A percentile compares a stretch with the other conserved stretches of the same genome.
These are phyloP conservation scores for Polymixis flavicincta DNA, from an alignment of 2,888 invertebrate genomes.

Conservation along the genomic window DNA sequence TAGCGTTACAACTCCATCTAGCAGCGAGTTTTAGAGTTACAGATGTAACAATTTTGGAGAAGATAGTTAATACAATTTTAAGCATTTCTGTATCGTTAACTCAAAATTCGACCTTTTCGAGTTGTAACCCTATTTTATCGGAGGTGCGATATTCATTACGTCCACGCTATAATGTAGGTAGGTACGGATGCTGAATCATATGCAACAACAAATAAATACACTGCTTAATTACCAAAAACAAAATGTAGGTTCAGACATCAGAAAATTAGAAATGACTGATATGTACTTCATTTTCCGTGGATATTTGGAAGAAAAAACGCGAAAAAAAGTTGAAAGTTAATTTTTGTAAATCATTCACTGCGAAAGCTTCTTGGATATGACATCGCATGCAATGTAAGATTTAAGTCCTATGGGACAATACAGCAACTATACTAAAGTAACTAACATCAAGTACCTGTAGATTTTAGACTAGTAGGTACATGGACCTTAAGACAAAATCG, in stretches of 20 bases:
- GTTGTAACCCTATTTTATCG: too few relatives aligned
- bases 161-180: constrained; percentile 71
- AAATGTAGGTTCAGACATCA: constrained; percentile 49
- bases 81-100: too few relatives aligned
- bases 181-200: constrained; percentile 54
- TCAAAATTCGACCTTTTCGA: too few relatives aligned
- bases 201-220: constrained; percentile 60
- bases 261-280: constrained; percentile 76
- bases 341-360: constrained; percentile 38
- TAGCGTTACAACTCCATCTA: too few relatives aligned
- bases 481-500: constrained; percentile 79
- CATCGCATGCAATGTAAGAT: constrained; percentile 74
- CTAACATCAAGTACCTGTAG: constrained; percentile 87
- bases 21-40: too few relatives aligned
- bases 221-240: constrained; percentile 38
- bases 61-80: too few relatives aligned
- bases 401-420: constrained; percentile 75
- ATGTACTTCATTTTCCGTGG: constrained; percentile 77
- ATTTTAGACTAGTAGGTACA: constrained; percentile 77
- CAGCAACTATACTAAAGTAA: constrained; percentile 80
- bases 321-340: constrained; percentile 21
- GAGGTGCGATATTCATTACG: constrained; percentile 73
- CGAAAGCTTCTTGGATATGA: constrained; percentile 65
- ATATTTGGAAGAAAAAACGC: constrained; percentile 35
- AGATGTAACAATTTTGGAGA: too few relatives aligned